These are phyloP conservation scores for Podilymbus podiceps DNA, from an alignment of 2,113 vertebrate species.

Conservation along the genomic window DNA sequence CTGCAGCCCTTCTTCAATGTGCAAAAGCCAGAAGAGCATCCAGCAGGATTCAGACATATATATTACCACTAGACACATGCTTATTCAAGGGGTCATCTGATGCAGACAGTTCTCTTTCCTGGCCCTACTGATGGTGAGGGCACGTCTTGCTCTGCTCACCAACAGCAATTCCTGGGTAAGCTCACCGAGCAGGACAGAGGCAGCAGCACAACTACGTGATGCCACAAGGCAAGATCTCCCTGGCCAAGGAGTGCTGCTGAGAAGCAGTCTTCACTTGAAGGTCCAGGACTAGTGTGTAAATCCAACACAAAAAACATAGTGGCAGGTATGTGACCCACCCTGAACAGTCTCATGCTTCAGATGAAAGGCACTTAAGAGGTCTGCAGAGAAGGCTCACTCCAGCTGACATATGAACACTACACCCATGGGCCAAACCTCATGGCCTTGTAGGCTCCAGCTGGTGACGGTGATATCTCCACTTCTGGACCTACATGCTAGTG, in stretches of 20 bases:
- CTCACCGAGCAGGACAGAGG: background rate
- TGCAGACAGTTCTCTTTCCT: background rate
- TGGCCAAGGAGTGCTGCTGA: background rate
- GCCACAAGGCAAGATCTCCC: background rate
- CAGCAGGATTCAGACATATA: background rate
- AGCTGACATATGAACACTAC: background rate
- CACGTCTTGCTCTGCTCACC: background rate
- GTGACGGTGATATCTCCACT: background rate
- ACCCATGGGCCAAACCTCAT: background rate
- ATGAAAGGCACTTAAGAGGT: background rate
- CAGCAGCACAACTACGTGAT: fast-evolving
- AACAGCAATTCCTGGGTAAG: background rate
- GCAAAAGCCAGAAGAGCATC: background rate
- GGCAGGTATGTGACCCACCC: background rate
- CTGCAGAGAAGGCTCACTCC: background rate
- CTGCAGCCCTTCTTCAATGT: background rate
- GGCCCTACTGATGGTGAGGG: background rate
- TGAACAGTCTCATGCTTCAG: background rate
- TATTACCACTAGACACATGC: fast-evolving
- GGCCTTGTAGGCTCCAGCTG: background rate
- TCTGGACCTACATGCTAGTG: background rate
- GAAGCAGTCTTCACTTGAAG: background rate
- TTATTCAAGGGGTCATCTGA: background rate
- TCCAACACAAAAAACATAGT: background rate
- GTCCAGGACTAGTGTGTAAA: background rate